A percentile compares a stretch with the other conserved stretches of the same genome.
These are phyloP conservation scores for Nowickia ferox DNA, from an alignment of 2,888 invertebrate species.

Conservation along the genomic window DNA sequence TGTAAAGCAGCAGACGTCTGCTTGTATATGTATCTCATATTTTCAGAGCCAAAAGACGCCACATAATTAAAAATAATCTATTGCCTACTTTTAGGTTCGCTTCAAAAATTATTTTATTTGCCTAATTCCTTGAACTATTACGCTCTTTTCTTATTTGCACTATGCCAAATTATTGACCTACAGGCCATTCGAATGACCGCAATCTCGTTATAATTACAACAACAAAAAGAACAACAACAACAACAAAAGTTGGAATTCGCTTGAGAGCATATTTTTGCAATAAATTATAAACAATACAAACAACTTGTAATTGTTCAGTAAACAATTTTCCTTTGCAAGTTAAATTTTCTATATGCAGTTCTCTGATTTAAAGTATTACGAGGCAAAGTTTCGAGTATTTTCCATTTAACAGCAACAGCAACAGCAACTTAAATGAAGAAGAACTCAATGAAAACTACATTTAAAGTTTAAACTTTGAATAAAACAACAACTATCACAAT, in stretches of 20 bases:
- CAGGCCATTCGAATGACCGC: conserved; percentile 15
- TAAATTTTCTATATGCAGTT: background rate
- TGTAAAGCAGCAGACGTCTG: too few species aligned
- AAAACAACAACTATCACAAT: conserved; percentile 15
- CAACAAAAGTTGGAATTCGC: background rate
- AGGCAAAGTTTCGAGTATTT: conserved; percentile 37
- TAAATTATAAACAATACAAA: conserved; percentile 14
- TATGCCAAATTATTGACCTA: conserved; percentile 38
- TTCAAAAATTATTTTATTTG: background rate
- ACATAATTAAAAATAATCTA: too few species aligned
- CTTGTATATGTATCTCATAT: too few species aligned
- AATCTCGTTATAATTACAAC: background rate
- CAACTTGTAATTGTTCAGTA: background rate
- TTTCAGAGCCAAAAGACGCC: too few species aligned
- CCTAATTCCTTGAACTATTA: conserved; percentile 25
- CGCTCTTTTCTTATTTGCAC: background rate
- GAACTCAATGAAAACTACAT: conserved; percentile 27
- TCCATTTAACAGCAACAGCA: conserved; percentile 4
- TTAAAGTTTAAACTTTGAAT: conserved; percentile 46
- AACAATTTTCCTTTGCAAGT: conserved; percentile 3
- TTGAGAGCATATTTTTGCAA: background rate
- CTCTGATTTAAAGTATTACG: background rate
- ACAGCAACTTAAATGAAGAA: conserved; percentile 9
- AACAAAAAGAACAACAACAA: background rate
- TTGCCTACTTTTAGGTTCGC: too few species aligned